These are phyloP conservation scores for Kryptopterus vitreolus DNA, from an alignment of 2,797 vertebrate species.

Conservation along the genomic window DNA sequence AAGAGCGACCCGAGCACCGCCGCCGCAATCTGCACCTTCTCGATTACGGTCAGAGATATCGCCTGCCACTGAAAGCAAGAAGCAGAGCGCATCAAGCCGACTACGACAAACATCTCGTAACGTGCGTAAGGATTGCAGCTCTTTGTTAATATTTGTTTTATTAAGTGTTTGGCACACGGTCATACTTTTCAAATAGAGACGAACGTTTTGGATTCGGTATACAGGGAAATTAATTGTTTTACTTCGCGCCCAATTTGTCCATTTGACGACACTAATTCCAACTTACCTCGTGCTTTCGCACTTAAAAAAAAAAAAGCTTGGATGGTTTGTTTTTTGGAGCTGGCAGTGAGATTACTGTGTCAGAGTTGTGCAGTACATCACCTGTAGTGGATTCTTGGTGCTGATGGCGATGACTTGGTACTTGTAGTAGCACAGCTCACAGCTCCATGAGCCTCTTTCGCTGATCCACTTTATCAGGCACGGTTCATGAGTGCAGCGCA, in stretches of 20 bases:
- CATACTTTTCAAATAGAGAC: not conserved
- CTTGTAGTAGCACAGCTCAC: conserved; percentile 88
- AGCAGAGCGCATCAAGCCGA: not conserved
- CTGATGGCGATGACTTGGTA: conserved; percentile 88
- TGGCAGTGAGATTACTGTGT: not conserved
- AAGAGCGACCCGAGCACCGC: conserved; percentile 87
- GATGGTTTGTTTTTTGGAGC: too few species aligned
- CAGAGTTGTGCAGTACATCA: conserved; percentile 43
- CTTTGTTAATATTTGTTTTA: not conserved
- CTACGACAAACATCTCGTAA: not conserved
- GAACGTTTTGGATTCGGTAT: not conserved
- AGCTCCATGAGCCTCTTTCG: conserved; percentile 86
- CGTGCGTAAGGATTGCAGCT: not conserved
- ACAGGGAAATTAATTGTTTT: not conserved
- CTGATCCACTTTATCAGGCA: conserved; percentile 86
- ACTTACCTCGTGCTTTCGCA: not conserved
- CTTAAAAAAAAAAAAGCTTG: too few species aligned
- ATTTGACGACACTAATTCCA: not conserved
- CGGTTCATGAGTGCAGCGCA: conserved; percentile 81
- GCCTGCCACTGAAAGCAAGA: conserved; percentile 80
- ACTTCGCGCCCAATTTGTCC: too few species aligned
- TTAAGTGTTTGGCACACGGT: not conserved
- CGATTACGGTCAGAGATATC: conserved; percentile 89
- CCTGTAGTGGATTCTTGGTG: conserved; percentile 89
- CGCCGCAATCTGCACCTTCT: conserved; percentile 87